Evolutionary conservation across 2,888 invertebrate species (phyloP), one percentile per base, ranked within the genome.

Genomic region (Copidosoma aretas): DNA sequence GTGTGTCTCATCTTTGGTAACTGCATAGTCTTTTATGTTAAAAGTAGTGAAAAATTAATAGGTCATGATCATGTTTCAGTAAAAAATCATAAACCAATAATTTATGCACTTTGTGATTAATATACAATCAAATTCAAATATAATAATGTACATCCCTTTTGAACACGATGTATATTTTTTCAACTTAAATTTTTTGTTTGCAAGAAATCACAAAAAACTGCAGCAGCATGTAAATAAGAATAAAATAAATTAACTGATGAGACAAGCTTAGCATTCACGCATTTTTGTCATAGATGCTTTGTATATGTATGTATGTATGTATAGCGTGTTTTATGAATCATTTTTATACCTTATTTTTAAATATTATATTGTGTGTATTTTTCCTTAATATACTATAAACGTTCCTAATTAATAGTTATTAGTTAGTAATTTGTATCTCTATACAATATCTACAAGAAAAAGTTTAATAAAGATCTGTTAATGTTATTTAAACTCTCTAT

Each of bases 381-480:
- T 73, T 74, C 70, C 79, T 75, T 78, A 78, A 79, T 79, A 79
- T 79, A 79, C 79, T 78, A 82, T 81, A 77, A 81, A 82, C 80
- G 80, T 82, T 75, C 78, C 77, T 81, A 80, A 79, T 76, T 77
- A 77, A 78, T 80, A 79, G 77, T 64, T 79, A 78, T 80, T 68
- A 77, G 75, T 76, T 77, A 78, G 77, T 77, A 78, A 77, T 77
- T 81, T 81, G 81, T 82, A 82, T 80, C 79, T 82, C 81, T 82
- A 81, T 82, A 82, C 81, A 83, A 68, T 72, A 72, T 72, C 72
- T 72, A 72, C 72, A 72, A 66, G 78, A 79, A 79, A 77, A 77
- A 80, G 78, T 78, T 78, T 80, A 81, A 81, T 79, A 81, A 80
- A 82, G 79, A 81, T 81, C 79, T 81, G 80, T 82, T 79, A 79